phyloP scores from a whole-genome alignment of 2,888 invertebrate species.

The Apantesis nais region DNA sequence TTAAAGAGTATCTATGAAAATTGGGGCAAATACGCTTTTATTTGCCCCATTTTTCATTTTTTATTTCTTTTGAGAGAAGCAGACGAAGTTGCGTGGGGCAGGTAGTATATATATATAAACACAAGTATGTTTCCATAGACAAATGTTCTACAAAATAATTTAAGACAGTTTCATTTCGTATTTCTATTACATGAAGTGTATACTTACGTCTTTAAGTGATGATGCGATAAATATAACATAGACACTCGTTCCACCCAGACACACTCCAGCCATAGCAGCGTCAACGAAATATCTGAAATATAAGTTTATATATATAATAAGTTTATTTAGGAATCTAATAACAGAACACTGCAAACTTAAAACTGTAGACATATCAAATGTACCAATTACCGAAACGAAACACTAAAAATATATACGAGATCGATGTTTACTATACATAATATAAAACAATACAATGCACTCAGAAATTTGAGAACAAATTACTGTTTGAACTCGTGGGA shows the following conservation, averaged over 20 bases:
- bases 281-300: constrained; percentile 88
- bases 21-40: no score
- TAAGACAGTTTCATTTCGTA: no score
- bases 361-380: neutral
- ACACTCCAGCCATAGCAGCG: constrained; percentile 88
- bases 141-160: no score
- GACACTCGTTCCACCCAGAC: constrained; percentile 90
- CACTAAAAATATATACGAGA: neutral
- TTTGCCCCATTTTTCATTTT: no score
- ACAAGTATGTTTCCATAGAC: no score
- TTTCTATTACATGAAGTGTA: neutral
- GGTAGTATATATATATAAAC: no score
- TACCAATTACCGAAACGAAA: neutral
- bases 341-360: neutral
- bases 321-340: neutral
- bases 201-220: constrained; percentile 87
- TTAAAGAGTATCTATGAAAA: no score
- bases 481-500: constrained; percentile 60
- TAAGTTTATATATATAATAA: no score
- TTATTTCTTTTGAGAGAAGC: no score
- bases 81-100: no score
- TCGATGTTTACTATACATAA: constrained; percentile 11
- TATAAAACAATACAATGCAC: constrained; percentile 57
- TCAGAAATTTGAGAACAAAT: constrained; percentile 61
- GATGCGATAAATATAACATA: constrained; percentile 91